Percentiles rank a stretch among this genome's conserved stretches.
Conservation (phyloP, 2,797 vertebrate species). For the Leptoclinus maculatus region DNA sequence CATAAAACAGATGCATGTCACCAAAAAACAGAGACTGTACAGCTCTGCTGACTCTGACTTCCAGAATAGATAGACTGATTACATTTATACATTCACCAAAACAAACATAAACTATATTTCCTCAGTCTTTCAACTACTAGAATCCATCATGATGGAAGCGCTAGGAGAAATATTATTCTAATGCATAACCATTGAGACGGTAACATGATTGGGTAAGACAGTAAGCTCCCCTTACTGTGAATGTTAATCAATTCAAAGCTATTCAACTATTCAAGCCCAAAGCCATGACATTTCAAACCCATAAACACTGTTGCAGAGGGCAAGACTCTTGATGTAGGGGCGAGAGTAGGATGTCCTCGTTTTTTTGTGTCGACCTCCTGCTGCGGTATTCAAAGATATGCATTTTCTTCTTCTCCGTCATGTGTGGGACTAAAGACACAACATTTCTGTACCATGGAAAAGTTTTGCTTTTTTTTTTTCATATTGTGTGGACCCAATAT, state of each 20-base stretch:
- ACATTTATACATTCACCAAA: conserved; percentile 57
- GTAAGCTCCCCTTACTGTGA: conserved; percentile 78
- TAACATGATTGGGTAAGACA: conserved; percentile 81
- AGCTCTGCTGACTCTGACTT: conserved; percentile 28
- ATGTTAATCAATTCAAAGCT: conserved; percentile 87
- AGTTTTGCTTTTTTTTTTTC: conserved; percentile 17
- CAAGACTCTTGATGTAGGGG: conserved; percentile 59
- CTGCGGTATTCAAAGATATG: conserved; percentile 36
- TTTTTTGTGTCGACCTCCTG: conserved; percentile 64
- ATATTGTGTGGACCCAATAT: conserved; percentile 1
- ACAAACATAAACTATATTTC: conserved; percentile 56
- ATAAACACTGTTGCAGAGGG: conserved; percentile 77
- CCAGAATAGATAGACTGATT: conserved; percentile 33
- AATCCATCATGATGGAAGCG: conserved; percentile 60
- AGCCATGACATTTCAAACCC: conserved; percentile 83
- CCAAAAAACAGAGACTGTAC: conserved; percentile 34
- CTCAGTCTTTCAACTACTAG: conserved; percentile 42
- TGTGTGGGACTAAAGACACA: conserved; percentile 15
- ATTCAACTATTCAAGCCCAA: conserved; percentile 84
- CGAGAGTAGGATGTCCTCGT: conserved; percentile 62
- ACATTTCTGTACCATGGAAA: conserved; percentile 28
- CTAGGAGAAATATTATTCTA: conserved; percentile 74
- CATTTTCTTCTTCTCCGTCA: conserved; percentile 12
- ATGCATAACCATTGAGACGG: conserved; percentile 75
- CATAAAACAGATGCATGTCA: conserved; percentile 56